Evolutionary conservation across 2,797 vertebrate species (phyloP), one percentile per base, ranked within the genome.

Genomic region (Pempheris klunzingeri): DNA sequence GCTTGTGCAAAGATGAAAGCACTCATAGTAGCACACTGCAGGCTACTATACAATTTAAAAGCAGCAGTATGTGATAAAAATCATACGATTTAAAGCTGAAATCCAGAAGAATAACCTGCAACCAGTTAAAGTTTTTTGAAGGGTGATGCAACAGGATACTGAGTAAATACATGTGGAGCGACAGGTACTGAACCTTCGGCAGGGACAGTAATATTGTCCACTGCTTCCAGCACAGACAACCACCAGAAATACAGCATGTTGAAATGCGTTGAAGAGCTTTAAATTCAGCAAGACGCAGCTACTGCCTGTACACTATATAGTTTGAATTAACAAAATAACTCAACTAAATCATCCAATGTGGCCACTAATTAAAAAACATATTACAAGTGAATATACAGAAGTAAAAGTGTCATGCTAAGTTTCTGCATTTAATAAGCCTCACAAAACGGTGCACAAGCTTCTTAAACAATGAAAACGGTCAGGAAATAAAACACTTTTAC

Each of bases 1-100:
- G 69, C 50, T 54, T 68, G 75, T 74, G 78, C 70, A 78, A 85
- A 82, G 59, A 83, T 74, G 47, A 83, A 78, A 82, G 65, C 61
- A 79, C 46, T 77, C 28, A 69, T 24, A 72, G 67, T 54, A 73
- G 69, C 58, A 50, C 65, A 62, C 15, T 20, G 18, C 26, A 0
- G 32, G 39, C n/a, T 66, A 77, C 54, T 71, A 43, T 18, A 77
- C 20, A 49, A 79, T 34, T n/a, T 57, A 72, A 66, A 43, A 63
- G 20, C 50, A 76, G 5, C n/a, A 49, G 15, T 20, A 36, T 67
- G 36, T 64, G 24, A 72, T 9, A 54, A 32, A 41, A 64, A 17
- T 2, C 0, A 22, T 59, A 22, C 11, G 0, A 38, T 34, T 32
- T 18, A 41, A 14, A 36, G 32, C 2, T 3, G 24, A 30, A 32